Evolutionary conservation across 2,113 vertebrate genomes (phyloP).

Genomic region (Numida meleagris): DNA sequence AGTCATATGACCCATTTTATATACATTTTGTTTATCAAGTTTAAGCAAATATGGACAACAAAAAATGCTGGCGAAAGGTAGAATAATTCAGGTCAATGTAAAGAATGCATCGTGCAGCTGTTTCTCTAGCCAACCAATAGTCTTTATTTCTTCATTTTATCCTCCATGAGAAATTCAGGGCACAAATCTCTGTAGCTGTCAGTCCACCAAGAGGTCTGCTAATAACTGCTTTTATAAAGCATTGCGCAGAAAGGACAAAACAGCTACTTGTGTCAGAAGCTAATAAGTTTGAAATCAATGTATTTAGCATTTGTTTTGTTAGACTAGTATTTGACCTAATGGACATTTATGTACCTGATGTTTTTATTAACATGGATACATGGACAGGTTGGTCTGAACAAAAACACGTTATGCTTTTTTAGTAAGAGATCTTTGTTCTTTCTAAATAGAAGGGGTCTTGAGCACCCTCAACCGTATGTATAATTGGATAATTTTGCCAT

Average conservation of each 20-base stretch:
- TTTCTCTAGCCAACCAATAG: constrained; percentile 51
- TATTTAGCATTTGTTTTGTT: constrained; percentile 10
- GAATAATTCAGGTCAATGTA: constrained; percentile 66
- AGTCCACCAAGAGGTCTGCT: neutral
- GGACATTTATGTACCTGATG: neutral
- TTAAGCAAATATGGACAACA: constrained; percentile 66
- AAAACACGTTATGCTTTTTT: neutral
- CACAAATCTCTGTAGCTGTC: constrained; percentile 43
- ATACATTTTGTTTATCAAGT: constrained; percentile 14
- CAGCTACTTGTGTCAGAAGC: constrained; percentile 30
- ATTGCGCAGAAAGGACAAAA: constrained; percentile 20
- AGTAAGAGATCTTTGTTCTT: neutral
- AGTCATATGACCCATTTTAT: constrained; percentile 19
- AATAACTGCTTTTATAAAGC: constrained; percentile 41
- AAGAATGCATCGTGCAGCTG: constrained; percentile 46
- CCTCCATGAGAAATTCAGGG: constrained; percentile 54
- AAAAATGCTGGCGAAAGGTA: constrained; percentile 57
- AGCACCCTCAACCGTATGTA: neutral
- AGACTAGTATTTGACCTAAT: neutral
- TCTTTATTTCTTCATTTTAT: neutral
- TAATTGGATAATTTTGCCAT: neutral
- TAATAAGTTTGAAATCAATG: neutral
- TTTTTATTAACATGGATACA: neutral
- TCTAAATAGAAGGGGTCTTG: neutral
- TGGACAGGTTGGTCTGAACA: neutral